These are phyloP conservation scores for Drosophila sechellia DNA, from an alignment of 1,140 invertebrate genomes.

Conservation along the genomic window DNA sequence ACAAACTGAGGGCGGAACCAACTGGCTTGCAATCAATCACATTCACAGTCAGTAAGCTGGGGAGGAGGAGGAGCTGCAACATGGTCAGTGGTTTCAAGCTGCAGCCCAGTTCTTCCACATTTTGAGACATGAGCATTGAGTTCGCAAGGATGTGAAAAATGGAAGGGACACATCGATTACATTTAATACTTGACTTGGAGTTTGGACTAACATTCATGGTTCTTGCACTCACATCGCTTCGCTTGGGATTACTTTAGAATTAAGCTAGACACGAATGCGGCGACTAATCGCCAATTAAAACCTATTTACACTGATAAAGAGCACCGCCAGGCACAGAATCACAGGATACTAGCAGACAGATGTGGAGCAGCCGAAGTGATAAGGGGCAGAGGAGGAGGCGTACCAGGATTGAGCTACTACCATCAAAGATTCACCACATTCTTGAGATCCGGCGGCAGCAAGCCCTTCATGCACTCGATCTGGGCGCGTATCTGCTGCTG, in stretches of 20 bases:
- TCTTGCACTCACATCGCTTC: background rate
- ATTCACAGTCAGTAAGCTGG: background rate
- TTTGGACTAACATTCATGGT: slow-evolving; percentile 16
- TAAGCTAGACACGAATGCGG: slow-evolving; percentile 26
- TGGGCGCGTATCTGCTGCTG: slow-evolving; percentile 91
- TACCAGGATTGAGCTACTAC: slow-evolving; percentile 41
- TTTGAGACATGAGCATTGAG: slow-evolving; percentile 24
- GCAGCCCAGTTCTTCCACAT: too few species aligned
- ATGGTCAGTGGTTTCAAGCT: too few species aligned
- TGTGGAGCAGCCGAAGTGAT: background rate
- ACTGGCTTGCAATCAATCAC: slow-evolving; percentile 13
- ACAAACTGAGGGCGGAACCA: slow-evolving; percentile 2
- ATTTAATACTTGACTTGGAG: slow-evolving; percentile 37
- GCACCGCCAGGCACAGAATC: slow-evolving; percentile 3
- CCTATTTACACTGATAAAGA: slow-evolving; percentile 33
- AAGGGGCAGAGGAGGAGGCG: background rate
- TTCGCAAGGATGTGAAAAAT: background rate
- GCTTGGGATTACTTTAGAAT: slow-evolving; percentile 9
- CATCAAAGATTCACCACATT: slow-evolving; percentile 88
- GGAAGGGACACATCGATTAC: slow-evolving; percentile 6
- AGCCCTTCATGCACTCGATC: slow-evolving; percentile 92
- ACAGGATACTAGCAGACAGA: slow-evolving; percentile 1
- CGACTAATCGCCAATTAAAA: slow-evolving; percentile 28
- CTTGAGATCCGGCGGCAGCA: slow-evolving; percentile 95
- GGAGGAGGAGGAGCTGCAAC: too few species aligned